Evolutionary conservation across 2,113 vertebrate genomes (phyloP).

Genomic region (Taxidea taxus): DNA sequence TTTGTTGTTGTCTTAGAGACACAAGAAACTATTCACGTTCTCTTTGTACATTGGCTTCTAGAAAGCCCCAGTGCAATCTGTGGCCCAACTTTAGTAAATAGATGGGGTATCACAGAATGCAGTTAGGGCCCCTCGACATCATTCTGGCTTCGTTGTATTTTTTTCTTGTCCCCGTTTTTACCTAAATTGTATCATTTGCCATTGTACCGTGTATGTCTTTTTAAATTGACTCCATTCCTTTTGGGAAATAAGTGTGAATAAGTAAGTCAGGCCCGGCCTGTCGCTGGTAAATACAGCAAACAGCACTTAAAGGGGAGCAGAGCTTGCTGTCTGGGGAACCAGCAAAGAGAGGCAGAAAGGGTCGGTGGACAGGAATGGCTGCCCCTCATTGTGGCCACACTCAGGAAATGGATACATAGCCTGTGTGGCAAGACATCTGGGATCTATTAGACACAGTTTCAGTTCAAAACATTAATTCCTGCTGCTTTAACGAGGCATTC

Average conservation of each 20-base stretch:
- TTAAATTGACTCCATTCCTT: not conserved
- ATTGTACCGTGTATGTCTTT: not conserved
- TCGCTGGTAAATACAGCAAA: not conserved
- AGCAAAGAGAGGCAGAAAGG: too few relatives aligned
- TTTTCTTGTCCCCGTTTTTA: not conserved
- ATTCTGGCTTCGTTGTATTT: not conserved
- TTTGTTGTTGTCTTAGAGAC: not conserved
- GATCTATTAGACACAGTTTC: not conserved
- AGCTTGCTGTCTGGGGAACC: not conserved
- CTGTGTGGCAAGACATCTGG: not conserved
- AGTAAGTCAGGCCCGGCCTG: not conserved
- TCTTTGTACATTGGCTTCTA: not conserved
- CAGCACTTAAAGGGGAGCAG: accelerated
- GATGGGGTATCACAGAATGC: not conserved
- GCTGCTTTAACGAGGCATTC: not conserved
- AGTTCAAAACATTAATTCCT: not conserved
- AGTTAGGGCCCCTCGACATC: not conserved
- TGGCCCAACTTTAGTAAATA: not conserved
- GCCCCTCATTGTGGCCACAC: too few relatives aligned
- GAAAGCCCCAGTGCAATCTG: not conserved
- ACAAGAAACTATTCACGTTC: not conserved
- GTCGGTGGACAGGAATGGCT: not conserved
- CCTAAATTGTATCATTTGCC: not conserved
- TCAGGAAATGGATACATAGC: not conserved
- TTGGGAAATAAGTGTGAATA: not conserved